Evolutionary conservation across 2,888 invertebrate genomes (phyloP), one percentile per base, ranked within the genome.

Genomic region (Tillus elongatus): DNA sequence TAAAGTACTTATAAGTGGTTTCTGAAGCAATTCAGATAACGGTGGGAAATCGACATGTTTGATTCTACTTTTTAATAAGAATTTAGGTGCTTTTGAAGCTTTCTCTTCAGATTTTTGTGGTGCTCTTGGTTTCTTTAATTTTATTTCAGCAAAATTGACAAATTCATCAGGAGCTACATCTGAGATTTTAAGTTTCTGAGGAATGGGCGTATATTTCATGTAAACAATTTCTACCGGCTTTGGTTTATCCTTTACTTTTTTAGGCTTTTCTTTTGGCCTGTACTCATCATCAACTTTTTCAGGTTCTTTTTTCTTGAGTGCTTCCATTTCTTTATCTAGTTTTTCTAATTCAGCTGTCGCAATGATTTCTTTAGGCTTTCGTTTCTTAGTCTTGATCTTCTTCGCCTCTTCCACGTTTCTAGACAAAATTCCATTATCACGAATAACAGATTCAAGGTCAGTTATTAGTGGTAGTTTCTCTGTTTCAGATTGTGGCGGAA

Each of bases 41-140:
- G 66, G 62, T 24, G 67, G 66, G 43, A 69, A 69, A 35, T 68
- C 66, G 2, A 69, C 60, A 49, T 71, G 71, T 28, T 66, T 70
- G 9, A 85, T 79, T 46, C 79, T 71, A 57, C 84, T 84, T 53
- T 81, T 82, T 1, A 85, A 63, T 53, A 79, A 71, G 35, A 81
- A 69, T 59, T 79, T 81, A 1, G 80, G 82, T 37, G 82, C 61
- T 45, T 52, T 55, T 1, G 45, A 53, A n/a, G 41, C 39, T 36
- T 52, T 49, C 2, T 37, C 42, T 46, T 58, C 60, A 47, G 58
- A 58, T 37, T 56, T 57, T 30, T 50, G 44, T 3, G 49, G 43
- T 28, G 44, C 35, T 47, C 57, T 58, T 4, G 56, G 50, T 50
- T 60, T 63, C 40, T 56, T 61, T 3, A 85, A 63, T 64, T 83